phyloP scores from a whole-genome alignment of 2,797 vertebrate genomes.

The Ambastaia sidthimunki region DNA sequence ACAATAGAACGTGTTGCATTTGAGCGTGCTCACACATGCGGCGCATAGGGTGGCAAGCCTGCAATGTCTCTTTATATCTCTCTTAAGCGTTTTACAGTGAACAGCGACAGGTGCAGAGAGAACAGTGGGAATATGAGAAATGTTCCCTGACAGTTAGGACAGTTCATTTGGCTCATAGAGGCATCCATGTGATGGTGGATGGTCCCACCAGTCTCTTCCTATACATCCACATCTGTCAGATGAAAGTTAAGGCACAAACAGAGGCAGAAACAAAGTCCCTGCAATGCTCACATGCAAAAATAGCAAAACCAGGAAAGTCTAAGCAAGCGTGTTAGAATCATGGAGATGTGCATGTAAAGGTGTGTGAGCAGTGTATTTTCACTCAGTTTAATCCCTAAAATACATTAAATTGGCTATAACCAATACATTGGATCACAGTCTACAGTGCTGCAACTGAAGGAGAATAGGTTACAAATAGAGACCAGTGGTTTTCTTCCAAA shows the following conservation, averaged over 20 bases:
- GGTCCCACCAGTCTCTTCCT: slow-evolving; percentile 37
- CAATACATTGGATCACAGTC: neutral
- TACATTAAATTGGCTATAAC: neutral
- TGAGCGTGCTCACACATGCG: neutral
- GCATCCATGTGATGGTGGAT: slow-evolving; percentile 37
- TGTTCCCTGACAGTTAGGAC: slow-evolving; percentile 52
- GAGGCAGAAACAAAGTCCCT: neutral
- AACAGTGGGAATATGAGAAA: slow-evolving; percentile 41
- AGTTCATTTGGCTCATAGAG: slow-evolving; percentile 56
- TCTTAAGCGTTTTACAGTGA: slow-evolving; percentile 41
- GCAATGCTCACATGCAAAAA: too few species aligned
- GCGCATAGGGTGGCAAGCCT: slow-evolving; percentile 13
- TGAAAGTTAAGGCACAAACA: slow-evolving; percentile 40
- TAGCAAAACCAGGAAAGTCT: neutral
- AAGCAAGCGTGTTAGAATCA: slow-evolving; percentile 7
- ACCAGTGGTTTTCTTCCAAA: neutral
- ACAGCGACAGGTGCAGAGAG: slow-evolving; percentile 9
- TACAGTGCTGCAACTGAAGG: neutral
- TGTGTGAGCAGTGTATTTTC: neutral
- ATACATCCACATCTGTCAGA: slow-evolving; percentile 37
- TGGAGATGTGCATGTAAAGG: neutral
- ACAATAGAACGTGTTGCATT: slow-evolving; percentile 35
- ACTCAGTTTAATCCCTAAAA: neutral
- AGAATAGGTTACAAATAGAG: too few species aligned
- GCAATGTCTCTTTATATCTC: slow-evolving; percentile 50